Evolutionary conservation across 2,113 vertebrate genomes (phyloP).

Genomic region (Struthio camelus): DNA sequence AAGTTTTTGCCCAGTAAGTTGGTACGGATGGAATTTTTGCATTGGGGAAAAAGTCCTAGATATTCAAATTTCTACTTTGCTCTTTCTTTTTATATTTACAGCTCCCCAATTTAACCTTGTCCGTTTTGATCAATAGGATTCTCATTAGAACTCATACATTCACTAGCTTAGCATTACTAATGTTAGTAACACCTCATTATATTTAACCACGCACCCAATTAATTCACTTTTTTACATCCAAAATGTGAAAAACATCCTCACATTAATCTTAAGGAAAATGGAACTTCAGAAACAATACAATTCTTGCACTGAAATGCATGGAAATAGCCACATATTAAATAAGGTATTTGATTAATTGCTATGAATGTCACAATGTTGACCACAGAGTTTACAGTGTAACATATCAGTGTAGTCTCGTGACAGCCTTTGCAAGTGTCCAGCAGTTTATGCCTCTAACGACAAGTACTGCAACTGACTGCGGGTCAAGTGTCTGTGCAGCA

Average conservation of each 20-base stretch:
- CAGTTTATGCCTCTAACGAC: not conserved
- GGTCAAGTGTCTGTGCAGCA: not conserved
- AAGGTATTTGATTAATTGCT: not conserved
- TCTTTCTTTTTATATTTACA: not conserved
- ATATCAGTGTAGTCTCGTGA: not conserved
- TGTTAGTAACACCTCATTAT: not conserved
- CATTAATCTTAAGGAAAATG: not conserved
- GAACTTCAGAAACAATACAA: not conserved
- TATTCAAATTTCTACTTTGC: not conserved
- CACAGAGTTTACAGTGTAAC: not conserved
- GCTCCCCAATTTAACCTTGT: not conserved
- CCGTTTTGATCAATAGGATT: not conserved
- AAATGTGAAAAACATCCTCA: not conserved
- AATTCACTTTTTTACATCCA: not conserved
- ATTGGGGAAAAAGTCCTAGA: not conserved
- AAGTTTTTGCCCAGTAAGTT: not conserved
- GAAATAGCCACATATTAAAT: not conserved
- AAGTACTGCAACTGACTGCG: not conserved
- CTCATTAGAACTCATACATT: not conserved
- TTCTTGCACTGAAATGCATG: not conserved
- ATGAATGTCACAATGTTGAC: not conserved
- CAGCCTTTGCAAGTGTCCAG: not conserved
- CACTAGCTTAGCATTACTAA: not conserved
- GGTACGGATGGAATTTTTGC: not conserved
- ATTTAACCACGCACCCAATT: not conserved